Base-by-base conservation (phyloP, 2,888 invertebrate species). In the Pemphredon lugubris region DNA sequence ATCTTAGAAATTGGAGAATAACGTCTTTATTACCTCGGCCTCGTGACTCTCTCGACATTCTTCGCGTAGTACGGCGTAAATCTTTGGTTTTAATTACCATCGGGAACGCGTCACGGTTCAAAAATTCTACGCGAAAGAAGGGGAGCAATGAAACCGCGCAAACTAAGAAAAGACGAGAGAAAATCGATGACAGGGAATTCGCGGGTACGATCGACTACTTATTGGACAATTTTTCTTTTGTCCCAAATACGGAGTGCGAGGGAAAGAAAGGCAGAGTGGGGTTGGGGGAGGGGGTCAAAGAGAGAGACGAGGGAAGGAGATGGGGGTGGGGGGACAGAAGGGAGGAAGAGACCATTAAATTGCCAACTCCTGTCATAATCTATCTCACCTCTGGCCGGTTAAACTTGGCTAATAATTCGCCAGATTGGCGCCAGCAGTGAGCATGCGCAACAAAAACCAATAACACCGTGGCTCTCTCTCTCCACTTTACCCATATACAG, bases 371-470 rank as follows among this genome's bases (percentile, higher is more conserved):
- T 77, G 83, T 77, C 78, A 79, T 76, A 76, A 78, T 76, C 82
- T 77, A 73, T 79, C 83, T 81, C 83, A 73, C 76, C 80, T 75
- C 77, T 73, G 75, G 65, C 68, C 74, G 81, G 83, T 83, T 87
- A 84, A 87, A 88, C 84, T 87, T 87, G 84, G 76, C 86, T 87
- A 87, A 88, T 88, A 88, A 88, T 88, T 88, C 84, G 84, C 84
- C 83, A 86, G 87, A 87, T 88, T 88, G 86, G 84, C 85, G 84
- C 79, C 83, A 72, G 79, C 77, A 84, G 82, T 84, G 83, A 78
- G 85, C 88, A 88, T 88, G 88, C 88, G 87, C 87, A 83, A 85
- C 85, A 86, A 86, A 87, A 88, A 87, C 88, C 88, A 87, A 88
- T 88, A 88, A 86, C 85, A 86, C 84, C n/a, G n/a, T 80, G 81